Evolutionary conservation across 2,888 invertebrate genomes (phyloP).

Genomic region (Drosophila anceps): DNA sequence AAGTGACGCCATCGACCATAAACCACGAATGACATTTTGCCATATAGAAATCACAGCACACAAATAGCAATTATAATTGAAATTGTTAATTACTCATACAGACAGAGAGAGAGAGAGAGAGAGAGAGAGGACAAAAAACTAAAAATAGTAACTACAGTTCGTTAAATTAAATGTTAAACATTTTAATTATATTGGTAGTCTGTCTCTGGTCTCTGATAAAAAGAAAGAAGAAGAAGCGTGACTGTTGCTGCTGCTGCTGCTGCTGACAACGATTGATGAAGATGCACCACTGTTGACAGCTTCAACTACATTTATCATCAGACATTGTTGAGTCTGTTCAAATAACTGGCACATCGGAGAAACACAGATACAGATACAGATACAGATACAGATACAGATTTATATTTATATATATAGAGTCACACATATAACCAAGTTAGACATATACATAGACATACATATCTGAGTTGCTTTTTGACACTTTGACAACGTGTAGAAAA

Average conservation of each 20-base stretch:
- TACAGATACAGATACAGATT: not conserved
- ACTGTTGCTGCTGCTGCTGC: not conserved
- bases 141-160: conserved; percentile 9
- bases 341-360: conserved; percentile 56
- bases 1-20: conserved; percentile 36
- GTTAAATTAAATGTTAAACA: conserved; percentile 56
- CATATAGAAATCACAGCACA: conserved; percentile 54
- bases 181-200: conserved; percentile 69
- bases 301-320: conserved; percentile 63
- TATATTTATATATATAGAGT: not conserved
- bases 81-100: conserved; percentile 27
- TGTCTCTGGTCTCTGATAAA: conserved; percentile 23
- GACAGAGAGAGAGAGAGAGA: no score
- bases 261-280: conserved; percentile 55
- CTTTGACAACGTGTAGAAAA: conserved; percentile 21
- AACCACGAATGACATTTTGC: conserved; percentile 42
- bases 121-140: conserved; percentile 17
- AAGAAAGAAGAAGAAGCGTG: not conserved
- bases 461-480: not conserved
- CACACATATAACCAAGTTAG: not conserved
- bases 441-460: not conserved
- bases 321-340: conserved; percentile 24
- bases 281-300: conserved; percentile 56
- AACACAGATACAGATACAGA: conserved; percentile 4
- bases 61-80: conserved; percentile 59